Evolutionary conservation across 2,888 invertebrate genomes (phyloP), one percentile per base, ranked within the genome.

Genomic region (Apomyelois bistriatella): DNA sequence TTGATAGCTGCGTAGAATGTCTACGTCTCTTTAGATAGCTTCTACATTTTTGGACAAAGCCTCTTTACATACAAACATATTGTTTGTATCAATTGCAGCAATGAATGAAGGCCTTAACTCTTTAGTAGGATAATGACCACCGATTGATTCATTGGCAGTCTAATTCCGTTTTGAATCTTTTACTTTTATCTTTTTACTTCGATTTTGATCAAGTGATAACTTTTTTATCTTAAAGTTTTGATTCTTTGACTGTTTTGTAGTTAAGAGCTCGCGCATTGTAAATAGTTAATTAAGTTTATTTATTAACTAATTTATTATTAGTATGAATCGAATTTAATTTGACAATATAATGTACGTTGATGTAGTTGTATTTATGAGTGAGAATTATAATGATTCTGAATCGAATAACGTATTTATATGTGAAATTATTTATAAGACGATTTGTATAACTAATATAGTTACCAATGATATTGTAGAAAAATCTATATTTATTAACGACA

Each of bases 231-330:
- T 50, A 22, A 9, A 12, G n/a, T n/a, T n/a, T n/a, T n/a, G n/a
- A 6, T 35, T 28, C 13, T 28, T 42, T 48, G 43, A 28, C 47
- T 38, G 6, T 53, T 43, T 43, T 55, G 53, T 58, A 52, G 52
- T 53, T 58, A 43, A 64, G 69, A 58, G 72, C 70, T 78, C 77
- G 75, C 69, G 70, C 75, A 78, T 81, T 85, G 84, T 85, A 83
- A 74, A 82, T 85, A 40, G 37, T 16, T 50, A 68, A 65, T 53
- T 76, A 73, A 73, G 65, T 78, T n/a, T 73, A 79, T 76, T 78
- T 77, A 74, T 68, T 64, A 62, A 68, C 65, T 70, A 64, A 63
- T 64, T 72, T 66, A 69, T 77, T 67, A 58, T 73, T 66, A 70
- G 64, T 69, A 66, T 64, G 65, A 62, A 63, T 64, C 65, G 59